Base-by-base conservation (phyloP, 2,797 vertebrate species). In the Catharus ustulatus region DNA sequence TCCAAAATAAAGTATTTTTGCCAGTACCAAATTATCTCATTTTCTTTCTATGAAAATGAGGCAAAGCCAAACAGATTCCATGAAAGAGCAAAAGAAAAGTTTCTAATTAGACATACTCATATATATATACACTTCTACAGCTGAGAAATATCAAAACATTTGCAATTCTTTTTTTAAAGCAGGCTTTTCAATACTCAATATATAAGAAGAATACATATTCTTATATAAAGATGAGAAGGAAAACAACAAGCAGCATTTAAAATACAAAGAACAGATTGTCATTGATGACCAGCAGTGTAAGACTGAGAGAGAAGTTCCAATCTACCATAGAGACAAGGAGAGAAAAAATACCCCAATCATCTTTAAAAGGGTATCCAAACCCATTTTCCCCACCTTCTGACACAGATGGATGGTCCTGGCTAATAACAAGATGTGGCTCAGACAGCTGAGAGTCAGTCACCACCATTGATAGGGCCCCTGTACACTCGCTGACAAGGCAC, bases 271-370 rank as follows among this genome's bases (percentile, higher is more conserved):
- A 34, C 12, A 61, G 24, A 36, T 8, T 34, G 3, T 45, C 4
- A 21, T 5, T 58, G 49, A 67, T 36, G 17, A 68, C 40, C 13
- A 51, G 42, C 15, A 15, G 19, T 1, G 0, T 45, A 58, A 69
- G 36, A 66, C 43, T 40, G 40, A 54, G 38, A 72, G 9, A 74
- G 32, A 67, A 26, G 5, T 40, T 74, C 49, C 78, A 54, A 58
- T 15, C 14, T 69, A 16, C 11, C 19, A n/a, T 8, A 74, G 52
- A 83, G 45, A 83, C 3, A 77, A 58, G 13, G 10, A 78, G 12
- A 68, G 34, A 7, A 6, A 9, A 49, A 83, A 95, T 49, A 7
- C 0, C 0, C 0, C 2, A 24, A 5, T 1, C 16, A 21, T 46
- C 10, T 63, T 84, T 87, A 63, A 68, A 64, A 81, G 5, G 5